Conservation (phyloP, 30 jellyfish, hydroid and myxozoan species). For the Hydractinia echinata region DNA sequence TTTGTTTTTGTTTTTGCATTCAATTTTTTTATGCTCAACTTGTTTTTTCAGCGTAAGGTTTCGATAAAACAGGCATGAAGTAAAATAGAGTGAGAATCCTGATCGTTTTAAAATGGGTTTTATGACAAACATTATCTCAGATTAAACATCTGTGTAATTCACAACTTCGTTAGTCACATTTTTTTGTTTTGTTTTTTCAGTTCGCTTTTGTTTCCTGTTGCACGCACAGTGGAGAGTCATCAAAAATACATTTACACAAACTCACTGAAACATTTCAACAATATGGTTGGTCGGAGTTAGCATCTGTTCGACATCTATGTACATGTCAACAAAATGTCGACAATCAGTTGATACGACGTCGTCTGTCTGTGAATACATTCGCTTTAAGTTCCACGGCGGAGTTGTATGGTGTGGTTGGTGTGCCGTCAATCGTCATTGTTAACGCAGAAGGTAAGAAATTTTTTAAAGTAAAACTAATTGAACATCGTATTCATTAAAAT, state of each 20-base stretch:
- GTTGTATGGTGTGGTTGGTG: constrained; percentile 47
- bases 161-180: background rate
- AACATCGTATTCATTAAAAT: background rate
- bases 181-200: constrained; percentile 23
- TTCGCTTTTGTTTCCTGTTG: constrained; percentile 63
- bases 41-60: too few species aligned
- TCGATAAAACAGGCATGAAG: too few species aligned
- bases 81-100: too few species aligned
- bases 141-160: background rate
- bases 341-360: constrained; percentile 34
- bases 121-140: too few species aligned
- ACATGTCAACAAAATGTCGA: constrained; percentile 49
- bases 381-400: constrained; percentile 50
- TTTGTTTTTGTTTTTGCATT: too few species aligned
- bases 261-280: constrained; percentile 25
- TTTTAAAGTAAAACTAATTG: background rate
- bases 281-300: constrained; percentile 28
- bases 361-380: constrained; percentile 26
- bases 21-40: too few species aligned
- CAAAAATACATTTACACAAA: constrained; percentile 45
- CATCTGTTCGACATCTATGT: constrained; percentile 50
- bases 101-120: too few species aligned
- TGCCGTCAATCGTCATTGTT: constrained; percentile 46
- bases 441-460: constrained; percentile 31
- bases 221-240: constrained; percentile 58